Base-by-base conservation (phyloP, 2,797 vertebrate species). In the Pelodytes ibericus region DNA sequence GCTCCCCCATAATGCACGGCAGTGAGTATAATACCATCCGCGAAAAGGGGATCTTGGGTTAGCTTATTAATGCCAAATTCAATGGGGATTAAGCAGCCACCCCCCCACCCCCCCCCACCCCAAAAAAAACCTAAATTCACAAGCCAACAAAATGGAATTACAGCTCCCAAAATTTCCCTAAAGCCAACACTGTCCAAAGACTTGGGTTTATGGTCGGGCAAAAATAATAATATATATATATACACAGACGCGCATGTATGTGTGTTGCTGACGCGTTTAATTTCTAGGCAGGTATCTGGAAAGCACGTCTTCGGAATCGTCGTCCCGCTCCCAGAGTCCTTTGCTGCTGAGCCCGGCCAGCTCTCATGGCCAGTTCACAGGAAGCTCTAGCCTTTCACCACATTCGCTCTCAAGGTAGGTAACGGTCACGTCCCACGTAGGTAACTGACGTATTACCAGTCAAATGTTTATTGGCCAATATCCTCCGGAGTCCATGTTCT, bases 241-340 rank as follows among this genome's bases (percentile, higher is more conserved):
- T 36, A 36, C 11, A 6, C 5, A 36, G 5, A 1, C 11, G n/a
- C n/a, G n/a, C n/a, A n/a, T n/a, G n/a, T n/a, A n/a, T n/a, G n/a
- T n/a, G n/a, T n/a, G n/a, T 39, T 39, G 7, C 36, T 39, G 15
- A 39, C 1, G 25, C 0, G 2, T 75, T 80, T 75, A 33, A 25
- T 68, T 15, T 80, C 74, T 82, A 90, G 92, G 90, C 82, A 88
- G 90, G 29, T 94, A 89, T 82, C 84, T 95, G 87, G 94, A 95
- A 22, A 96, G 95, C 60, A 95, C 93, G 0, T 97, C 95, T 0
- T 96, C 95, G 0, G 95, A 94, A 33, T 96, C 95, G 0, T 97
- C 95, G 0, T 96, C 95, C 0, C 90, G 94, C 63, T 97, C 95
- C 6, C 95, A 96, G 88, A 96, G 95, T 88, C 95, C 95, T 0